Conservation (phyloP, 2,888 invertebrate species). For the Pristionchus exspectatus region DNA sequence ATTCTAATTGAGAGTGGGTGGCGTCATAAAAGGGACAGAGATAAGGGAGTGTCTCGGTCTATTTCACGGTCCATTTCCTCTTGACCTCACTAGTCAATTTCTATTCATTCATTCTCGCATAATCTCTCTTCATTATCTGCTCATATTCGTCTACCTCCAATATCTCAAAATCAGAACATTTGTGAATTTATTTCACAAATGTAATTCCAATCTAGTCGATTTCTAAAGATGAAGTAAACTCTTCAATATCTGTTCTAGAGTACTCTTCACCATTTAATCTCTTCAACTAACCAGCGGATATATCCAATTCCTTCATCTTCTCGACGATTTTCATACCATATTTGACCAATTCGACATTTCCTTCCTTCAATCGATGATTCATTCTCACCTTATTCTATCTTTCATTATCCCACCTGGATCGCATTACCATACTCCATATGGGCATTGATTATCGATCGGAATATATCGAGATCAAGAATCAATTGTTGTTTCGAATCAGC, state of each 20-base stretch:
- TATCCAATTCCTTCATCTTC: constrained; percentile 65
- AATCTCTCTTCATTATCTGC: neutral
- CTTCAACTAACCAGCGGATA: constrained; percentile 62
- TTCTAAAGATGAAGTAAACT: neutral
- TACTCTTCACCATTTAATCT: neutral
- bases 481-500: constrained; percentile 74
- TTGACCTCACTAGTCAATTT: neutral
- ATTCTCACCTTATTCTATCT: neutral
- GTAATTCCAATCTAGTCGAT: neutral
- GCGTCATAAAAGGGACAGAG: constrained; percentile 35
- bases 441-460: constrained; percentile 58
- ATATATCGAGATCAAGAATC: constrained; percentile 75
- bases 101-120: neutral
- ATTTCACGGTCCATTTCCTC: constrained; percentile 31
- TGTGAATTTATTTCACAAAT: neutral
- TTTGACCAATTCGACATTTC: constrained; percentile 74
- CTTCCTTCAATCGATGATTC: constrained; percentile 61
- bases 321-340: constrained; percentile 64
- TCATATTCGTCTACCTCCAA: neutral
- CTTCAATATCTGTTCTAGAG: no score
- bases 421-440: constrained; percentile 62
- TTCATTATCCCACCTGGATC: constrained; percentile 34
- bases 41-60: constrained; percentile 9
- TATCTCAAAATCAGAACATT: neutral
- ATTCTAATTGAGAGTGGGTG: constrained; percentile 33